These are phyloP conservation scores for Halocaridina rubra DNA, from an alignment of 2,888 invertebrate genomes.

Conservation along the genomic window DNA sequence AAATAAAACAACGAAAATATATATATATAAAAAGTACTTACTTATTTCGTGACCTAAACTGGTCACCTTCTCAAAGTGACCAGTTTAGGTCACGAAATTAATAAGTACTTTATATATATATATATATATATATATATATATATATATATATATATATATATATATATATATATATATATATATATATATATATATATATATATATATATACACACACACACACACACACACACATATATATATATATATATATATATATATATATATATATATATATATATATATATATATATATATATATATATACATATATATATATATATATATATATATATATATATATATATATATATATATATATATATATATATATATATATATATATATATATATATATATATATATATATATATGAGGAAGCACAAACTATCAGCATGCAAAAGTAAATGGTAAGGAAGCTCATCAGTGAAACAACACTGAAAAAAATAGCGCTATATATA, in stretches of 20 bases:
- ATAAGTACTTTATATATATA: too few species aligned
- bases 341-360: not conserved
- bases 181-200: not conserved
- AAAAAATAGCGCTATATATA: too few species aligned
- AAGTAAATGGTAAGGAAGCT: too few species aligned
- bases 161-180: not conserved
- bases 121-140: not conserved
- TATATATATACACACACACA: not conserved
- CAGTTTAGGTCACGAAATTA: too few species aligned
- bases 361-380: not conserved
- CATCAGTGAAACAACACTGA: too few species aligned
- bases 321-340: not conserved
- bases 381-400: not conserved
- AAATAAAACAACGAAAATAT: too few species aligned
- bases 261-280: not conserved
- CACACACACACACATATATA: not conserved
- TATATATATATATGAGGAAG: not conserved
- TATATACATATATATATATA: not conserved
- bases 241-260: not conserved
- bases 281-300: not conserved
- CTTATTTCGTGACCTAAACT: too few species aligned
- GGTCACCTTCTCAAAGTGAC: too few species aligned
- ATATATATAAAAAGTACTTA: too few species aligned
- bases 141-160: not conserved
- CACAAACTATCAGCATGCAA: too few species aligned